Evolutionary conservation across 2,888 invertebrate genomes (phyloP), one percentile per base, ranked within the genome.

Genomic region (Netelia virgata): DNA sequence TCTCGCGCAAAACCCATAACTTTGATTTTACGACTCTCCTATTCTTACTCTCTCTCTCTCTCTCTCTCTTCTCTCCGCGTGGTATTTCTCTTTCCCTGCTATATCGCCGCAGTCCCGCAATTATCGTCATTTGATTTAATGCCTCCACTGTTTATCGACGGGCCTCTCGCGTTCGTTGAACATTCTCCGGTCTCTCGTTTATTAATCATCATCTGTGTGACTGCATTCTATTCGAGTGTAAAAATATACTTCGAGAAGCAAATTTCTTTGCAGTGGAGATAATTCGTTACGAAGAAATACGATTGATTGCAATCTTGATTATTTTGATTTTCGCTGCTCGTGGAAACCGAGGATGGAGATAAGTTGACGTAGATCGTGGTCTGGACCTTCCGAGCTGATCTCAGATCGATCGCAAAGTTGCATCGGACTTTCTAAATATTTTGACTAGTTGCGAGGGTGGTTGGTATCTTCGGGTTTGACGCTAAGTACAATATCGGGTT

Each of bases 1-100:
- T 93, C 93, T 92, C 90, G 89, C 90, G 16, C 80, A 91, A 92
- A 93, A 91, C 91, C 92, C 91, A 93, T 93, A 93, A 93, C 93
- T 93, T 90, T 88, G 90, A 89, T 91, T 93, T 93, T 93, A 93
- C 91, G 93, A 91, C 91, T 92, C 87, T 87, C 87, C 89, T 87
- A 87, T 87, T 86, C 87, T 86, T 85, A 86, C 86, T 86, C 83
- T 41, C 83, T 82, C 81, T 86, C 63, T 70, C 80, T 69, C n/a
- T n/a, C n/a, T n/a, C n/a, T n/a, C n/a, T n/a, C n/a, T n/a, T n/a
- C n/a, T n/a, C 28, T 61, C 70, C 64, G 28, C 28, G 28, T 28
- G 28, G 23, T 41, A 36, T 28, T 81, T 85, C 61, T 53, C 47
- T 18, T 59, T 79, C 80, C 43, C 66, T 70, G 57, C 66, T 69